Evolutionary conservation across 1,140 invertebrate species (phyloP).

Genomic region (Eupristina koningsbergeri): DNA sequence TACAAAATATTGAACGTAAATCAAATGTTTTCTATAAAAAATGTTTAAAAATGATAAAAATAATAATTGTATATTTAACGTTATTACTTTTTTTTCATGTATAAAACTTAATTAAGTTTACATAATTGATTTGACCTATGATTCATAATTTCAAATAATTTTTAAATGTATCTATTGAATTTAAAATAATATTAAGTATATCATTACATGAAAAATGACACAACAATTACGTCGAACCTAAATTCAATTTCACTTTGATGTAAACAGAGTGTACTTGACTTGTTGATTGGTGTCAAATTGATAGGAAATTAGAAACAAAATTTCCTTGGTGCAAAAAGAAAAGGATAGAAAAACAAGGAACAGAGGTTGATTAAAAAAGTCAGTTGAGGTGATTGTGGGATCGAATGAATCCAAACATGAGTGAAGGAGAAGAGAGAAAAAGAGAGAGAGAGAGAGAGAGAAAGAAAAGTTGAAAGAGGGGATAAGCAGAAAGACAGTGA

Average conservation of each 20-base stretch:
- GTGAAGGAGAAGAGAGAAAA: neutral
- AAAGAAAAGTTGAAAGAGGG: neutral
- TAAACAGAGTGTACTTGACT: neutral
- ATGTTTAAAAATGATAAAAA: neutral
- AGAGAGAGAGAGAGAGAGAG: neutral
- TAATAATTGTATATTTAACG: neutral
- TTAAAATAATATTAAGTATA: neutral
- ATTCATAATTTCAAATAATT: too few relatives aligned
- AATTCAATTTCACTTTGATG: neutral
- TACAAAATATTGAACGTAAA: neutral
- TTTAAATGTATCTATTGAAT: neutral
- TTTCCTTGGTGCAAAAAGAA: slow-evolving; percentile 2
- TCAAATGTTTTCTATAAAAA: neutral
- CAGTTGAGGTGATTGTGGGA: neutral
- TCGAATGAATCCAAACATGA: neutral
- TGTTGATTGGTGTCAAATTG: neutral
- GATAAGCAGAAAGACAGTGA: neutral
- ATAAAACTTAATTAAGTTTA: too few relatives aligned
- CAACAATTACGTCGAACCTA: too few relatives aligned
- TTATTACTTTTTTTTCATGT: too few relatives aligned
- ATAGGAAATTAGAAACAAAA: slow-evolving; percentile 6
- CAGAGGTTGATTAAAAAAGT: slow-evolving; percentile 40
- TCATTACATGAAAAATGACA: too few relatives aligned
- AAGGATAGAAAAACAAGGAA: neutral
- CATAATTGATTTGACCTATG: too few relatives aligned